A percentile compares a stretch with the other conserved stretches of the same genome.
Conservation (phyloP, 2,113 vertebrate species). For the Gymnobelideus leadbeateri region DNA sequence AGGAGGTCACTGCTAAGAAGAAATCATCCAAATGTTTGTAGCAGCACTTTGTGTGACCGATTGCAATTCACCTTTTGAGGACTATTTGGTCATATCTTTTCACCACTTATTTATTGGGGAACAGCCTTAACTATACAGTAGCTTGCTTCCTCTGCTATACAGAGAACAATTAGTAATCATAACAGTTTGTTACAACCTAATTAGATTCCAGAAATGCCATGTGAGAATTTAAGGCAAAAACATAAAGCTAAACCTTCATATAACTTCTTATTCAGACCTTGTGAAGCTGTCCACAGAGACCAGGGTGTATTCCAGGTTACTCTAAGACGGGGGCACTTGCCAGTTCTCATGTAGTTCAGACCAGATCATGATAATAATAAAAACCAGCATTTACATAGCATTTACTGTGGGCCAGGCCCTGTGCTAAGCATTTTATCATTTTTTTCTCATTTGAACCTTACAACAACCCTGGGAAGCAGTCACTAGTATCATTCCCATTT, state of each 20-base stretch:
- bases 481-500: background rate
- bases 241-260: background rate
- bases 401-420: background rate
- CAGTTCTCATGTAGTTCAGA: fast-evolving
- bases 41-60: no score
- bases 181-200: background rate
- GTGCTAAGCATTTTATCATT: background rate
- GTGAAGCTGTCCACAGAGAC: background rate
- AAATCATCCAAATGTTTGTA: no score
- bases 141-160: background rate
- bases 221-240: constrained; percentile 2
- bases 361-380: background rate
- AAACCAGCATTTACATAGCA: background rate
- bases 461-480: background rate
- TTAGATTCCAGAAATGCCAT: background rate
- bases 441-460: background rate
- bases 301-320: background rate
- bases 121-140: background rate
- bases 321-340: background rate
- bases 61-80: no score
- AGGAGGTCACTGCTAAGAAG: no score
- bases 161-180: background rate
- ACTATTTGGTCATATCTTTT: no score
- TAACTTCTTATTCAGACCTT: background rate
- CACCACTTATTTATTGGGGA: background rate